Conservation (phyloP, 2,797 vertebrate species). For the Sylvilagus floridanus region DNA sequence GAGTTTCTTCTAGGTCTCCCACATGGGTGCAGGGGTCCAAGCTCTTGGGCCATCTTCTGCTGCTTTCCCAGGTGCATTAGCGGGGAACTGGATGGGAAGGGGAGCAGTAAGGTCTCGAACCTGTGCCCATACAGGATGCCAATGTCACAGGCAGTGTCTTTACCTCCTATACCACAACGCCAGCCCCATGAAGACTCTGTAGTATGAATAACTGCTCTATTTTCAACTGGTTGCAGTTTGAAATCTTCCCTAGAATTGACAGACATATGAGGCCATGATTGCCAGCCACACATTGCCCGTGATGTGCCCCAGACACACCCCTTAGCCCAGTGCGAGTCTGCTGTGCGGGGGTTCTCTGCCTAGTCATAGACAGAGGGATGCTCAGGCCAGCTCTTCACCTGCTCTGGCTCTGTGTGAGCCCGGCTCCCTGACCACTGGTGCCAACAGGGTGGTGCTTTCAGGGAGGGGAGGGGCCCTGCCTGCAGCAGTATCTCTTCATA, state of each 20-base stretch:
- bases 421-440: background rate
- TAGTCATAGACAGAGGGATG: background rate
- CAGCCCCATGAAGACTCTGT: background rate
- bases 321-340: background rate
- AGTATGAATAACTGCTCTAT: background rate
- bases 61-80: no score
- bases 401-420: accelerated
- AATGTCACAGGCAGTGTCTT: no score
- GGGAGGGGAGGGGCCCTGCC: background rate
- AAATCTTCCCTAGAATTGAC: background rate
- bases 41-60: no score
- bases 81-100: no score
- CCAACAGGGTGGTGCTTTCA: background rate
- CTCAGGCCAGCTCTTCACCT: background rate
- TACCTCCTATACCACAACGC: no score
- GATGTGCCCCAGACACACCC: background rate
- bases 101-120: no score
- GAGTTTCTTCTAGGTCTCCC: no score
- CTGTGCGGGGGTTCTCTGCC: background rate
- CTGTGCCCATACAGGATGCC: no score
- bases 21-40: no score
- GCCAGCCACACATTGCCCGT: background rate
- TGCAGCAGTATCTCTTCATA: background rate
- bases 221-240: constrained; percentile 3
- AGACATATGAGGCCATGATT: background rate